Base-by-base conservation (phyloP, 2,113 vertebrate species). In the Oophaga pumilio region DNA sequence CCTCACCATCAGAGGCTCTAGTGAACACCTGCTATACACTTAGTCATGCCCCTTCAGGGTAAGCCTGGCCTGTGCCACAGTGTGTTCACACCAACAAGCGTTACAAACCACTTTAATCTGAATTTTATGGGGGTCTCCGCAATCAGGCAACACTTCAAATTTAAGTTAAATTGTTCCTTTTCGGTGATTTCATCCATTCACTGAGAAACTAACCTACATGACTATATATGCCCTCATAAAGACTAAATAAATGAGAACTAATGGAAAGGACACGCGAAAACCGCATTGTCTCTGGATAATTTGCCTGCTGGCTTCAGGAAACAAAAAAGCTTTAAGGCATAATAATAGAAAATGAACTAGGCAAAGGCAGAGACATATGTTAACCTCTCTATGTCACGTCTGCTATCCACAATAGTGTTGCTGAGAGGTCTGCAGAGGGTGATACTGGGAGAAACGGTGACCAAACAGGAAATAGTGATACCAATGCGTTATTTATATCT, bases 401-500 rank as follows among this genome's bases (percentile, higher is more conserved):
- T 82, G 18, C 79, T 26, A 12, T 76, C 7, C 69, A n/a, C 80
- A 76, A 83, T 80, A 76, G 78, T 82, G 56, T 82, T 64, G 28
- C 33, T 26, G 56, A 82, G 33, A 82, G 79, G 68, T 33, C 66
- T 50, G 68, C 80, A 62, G 56, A 87, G 68, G 18, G 28, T 62
- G 69, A 88, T 73, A 88, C 28, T 59, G 15, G 76, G 78, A 74
- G 80, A 52, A 57, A 82, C 86, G 83, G 79, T 64, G 69, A 88
- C 59, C 69, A 76, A 76, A 66, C 79, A 73, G 86, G 79, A 88
- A 88, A 43, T n/a, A 8, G 43, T 76, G 56, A 83, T 60, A 76
- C 79, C 33, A 73, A 50, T 20, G 20, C 8, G 52, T 73, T 81
- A 71, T 71, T 87, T 71, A 81, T 57, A 87, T 24, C 85, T 57